phyloP scores from a whole-genome alignment of 1,140 invertebrate species.

The Drosophila pruinosa region DNA sequence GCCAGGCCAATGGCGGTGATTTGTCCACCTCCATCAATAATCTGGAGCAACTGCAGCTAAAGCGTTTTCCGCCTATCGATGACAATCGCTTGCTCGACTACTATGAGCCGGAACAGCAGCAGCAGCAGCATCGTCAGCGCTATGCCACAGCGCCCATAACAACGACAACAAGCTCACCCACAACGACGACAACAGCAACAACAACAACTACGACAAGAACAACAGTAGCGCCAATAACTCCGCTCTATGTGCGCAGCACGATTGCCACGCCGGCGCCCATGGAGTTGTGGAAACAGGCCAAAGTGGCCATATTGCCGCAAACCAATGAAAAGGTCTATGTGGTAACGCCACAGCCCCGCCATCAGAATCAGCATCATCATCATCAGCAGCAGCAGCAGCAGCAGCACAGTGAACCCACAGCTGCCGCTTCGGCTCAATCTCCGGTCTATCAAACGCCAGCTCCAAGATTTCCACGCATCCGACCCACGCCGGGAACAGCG shows the following conservation, averaged over 20 bases:
- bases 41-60: conserved; percentile 64
- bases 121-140: conserved; percentile 3
- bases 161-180: conserved; percentile 7
- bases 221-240: conserved; percentile 33
- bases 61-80: conserved; percentile 61
- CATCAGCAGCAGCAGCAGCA: conserved; percentile 41
- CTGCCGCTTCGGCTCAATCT: conserved; percentile 34
- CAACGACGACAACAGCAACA: conserved; percentile 4
- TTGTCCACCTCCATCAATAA: conserved; percentile 75
- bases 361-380: conserved; percentile 49
- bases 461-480: conserved; percentile 84
- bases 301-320: conserved; percentile 87
- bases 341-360: conserved; percentile 87
- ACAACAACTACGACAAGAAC: neutral
- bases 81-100: conserved; percentile 65
- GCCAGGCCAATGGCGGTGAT: conserved; percentile 57
- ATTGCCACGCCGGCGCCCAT: conserved; percentile 45
- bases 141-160: conserved; percentile 7
- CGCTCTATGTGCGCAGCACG: conserved; percentile 57
- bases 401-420: conserved; percentile 8
- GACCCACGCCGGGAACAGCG: conserved; percentile 83
- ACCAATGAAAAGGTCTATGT: conserved; percentile 91
- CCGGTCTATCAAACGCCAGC: conserved; percentile 84
- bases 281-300: conserved; percentile 86
- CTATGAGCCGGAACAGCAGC: conserved; percentile 24